A percentile compares a stretch with the other conserved stretches of the same genome.
phyloP scores from a whole-genome alignment of 2,888 invertebrate genomes.

The Miltochrista miniata region DNA sequence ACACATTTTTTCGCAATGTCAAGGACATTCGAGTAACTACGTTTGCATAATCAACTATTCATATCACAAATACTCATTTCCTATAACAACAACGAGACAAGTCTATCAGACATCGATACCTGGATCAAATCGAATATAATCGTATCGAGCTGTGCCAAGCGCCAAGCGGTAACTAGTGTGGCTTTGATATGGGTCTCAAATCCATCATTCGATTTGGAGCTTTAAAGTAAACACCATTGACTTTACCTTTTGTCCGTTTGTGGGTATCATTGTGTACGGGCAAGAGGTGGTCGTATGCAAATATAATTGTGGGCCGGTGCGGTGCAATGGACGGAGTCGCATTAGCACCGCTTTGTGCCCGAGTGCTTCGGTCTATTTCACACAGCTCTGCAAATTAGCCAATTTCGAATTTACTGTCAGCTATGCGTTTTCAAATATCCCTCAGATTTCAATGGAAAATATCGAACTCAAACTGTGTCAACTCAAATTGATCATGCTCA shows the following conservation, averaged over 20 bases:
- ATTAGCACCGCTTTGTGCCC: slow-evolving; percentile 75
- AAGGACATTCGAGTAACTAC: no score
- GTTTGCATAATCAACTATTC: no score
- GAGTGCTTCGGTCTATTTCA: slow-evolving; percentile 77
- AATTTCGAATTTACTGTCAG: slow-evolving; percentile 54
- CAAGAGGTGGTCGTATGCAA: slow-evolving; percentile 70
- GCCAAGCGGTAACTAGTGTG: slow-evolving; percentile 1
- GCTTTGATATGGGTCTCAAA: slow-evolving; percentile 18
- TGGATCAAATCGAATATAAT: slow-evolving; percentile 13
- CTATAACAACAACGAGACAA: neutral
- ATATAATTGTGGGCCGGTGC: slow-evolving; percentile 71
- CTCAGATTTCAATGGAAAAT: slow-evolving; percentile 28
- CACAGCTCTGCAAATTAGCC: slow-evolving; percentile 69
- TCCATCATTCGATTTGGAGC: slow-evolving; percentile 25
- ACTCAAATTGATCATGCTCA: no score
- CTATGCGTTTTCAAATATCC: slow-evolving; percentile 49
- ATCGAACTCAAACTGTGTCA: slow-evolving; percentile 10
- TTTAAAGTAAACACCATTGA: slow-evolving; percentile 41
- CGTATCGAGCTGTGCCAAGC: slow-evolving; percentile 3
- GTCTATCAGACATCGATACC: slow-evolving; percentile 1
- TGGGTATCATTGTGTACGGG: slow-evolving; percentile 47
- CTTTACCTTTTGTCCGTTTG: slow-evolving; percentile 51
- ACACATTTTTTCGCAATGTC: no score
- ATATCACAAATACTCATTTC: neutral
- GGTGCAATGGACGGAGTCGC: slow-evolving; percentile 67